Evolutionary conservation across 2,113 vertebrate genomes (phyloP).

Genomic region (Ctenodactylus gundi): DNA sequence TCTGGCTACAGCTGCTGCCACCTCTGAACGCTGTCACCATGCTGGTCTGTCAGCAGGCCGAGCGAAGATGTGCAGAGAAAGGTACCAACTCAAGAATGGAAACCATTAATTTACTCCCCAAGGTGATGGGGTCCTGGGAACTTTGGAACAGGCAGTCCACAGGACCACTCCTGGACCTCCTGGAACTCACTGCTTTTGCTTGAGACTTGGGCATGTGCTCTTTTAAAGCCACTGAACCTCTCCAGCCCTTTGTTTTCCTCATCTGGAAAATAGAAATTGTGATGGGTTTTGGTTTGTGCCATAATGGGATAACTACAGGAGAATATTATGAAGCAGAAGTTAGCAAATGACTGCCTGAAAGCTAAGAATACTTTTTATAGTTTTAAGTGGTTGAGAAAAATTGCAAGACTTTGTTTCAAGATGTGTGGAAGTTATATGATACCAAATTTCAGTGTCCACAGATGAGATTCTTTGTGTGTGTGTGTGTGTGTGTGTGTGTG

Average conservation of each 20-base stretch:
- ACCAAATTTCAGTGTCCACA: background rate
- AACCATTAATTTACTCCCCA: background rate
- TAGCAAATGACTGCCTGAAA: background rate
- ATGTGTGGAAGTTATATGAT: background rate
- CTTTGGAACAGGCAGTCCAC: background rate
- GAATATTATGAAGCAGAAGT: background rate
- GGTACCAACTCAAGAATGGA: background rate
- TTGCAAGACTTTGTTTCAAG: background rate
- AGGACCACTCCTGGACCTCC: background rate
- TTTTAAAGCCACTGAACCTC: background rate
- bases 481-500: too few relatives aligned
- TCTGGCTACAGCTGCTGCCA: conserved; percentile 13
- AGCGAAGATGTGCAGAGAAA: background rate
- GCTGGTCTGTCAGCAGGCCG: background rate
- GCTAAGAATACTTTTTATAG: background rate
- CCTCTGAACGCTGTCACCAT: background rate
- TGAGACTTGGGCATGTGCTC: background rate
- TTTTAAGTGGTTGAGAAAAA: background rate
- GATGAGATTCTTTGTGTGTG: background rate
- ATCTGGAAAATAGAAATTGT: background rate
- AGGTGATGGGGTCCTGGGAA: background rate
- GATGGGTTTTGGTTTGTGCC: background rate
- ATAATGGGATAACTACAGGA: background rate
- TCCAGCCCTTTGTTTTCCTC: background rate
- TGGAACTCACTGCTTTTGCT: accelerated